Base-by-base conservation (phyloP, 2,888 invertebrate genomes). In the Dendrolimus pini region DNA sequence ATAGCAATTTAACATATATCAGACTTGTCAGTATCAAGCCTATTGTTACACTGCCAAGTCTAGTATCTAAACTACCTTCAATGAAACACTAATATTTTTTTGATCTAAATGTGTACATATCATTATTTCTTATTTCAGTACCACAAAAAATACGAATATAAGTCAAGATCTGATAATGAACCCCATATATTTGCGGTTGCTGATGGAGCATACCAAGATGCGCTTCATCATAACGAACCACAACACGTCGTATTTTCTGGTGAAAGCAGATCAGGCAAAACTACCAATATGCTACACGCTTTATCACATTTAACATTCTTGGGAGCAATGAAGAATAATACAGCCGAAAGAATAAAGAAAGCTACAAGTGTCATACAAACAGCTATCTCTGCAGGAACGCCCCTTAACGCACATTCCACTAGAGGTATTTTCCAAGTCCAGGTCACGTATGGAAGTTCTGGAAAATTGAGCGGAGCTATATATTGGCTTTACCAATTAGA, bases 221-320 rank as follows among this genome's bases (percentile, higher is more conserved):
- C 97, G 85, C 84, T 97, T 66, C 98, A 98, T 79, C 96, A 98
- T 78, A 94, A 95, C 67, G 94, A 95, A 67, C 94, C 95, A 2
- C 97, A 98, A 81, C 95, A 96, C 79, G 94, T 98, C 61, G 92
- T 98, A 7, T 93, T 98, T 66, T 94, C 96, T 54, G 98, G 98
- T 1, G 98, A 98, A 90, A 96, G 96, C 66, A 95, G 95, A 74
- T 96, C 98, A 0, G 98, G 98, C 1, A 98, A 98, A 89, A 96
- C 97, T 0, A 95, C 95, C 47, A 97, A 95, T 76, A 95, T 95
- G 80, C 88, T 94, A 53, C 94, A 96, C 65, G 86, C 97, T 54
- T 87, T 98, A 47, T 93, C 94, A 56, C 98, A 98, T 79, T 92
- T 98, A 1, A 94, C 96, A 65, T 94, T 92, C 75, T 90, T 98